A percentile compares a stretch with the other conserved stretches of the same genome.
These are phyloP conservation scores for Chaunax sp. DNA, from an alignment of 2,797 vertebrate species.

Conservation along the genomic window DNA sequence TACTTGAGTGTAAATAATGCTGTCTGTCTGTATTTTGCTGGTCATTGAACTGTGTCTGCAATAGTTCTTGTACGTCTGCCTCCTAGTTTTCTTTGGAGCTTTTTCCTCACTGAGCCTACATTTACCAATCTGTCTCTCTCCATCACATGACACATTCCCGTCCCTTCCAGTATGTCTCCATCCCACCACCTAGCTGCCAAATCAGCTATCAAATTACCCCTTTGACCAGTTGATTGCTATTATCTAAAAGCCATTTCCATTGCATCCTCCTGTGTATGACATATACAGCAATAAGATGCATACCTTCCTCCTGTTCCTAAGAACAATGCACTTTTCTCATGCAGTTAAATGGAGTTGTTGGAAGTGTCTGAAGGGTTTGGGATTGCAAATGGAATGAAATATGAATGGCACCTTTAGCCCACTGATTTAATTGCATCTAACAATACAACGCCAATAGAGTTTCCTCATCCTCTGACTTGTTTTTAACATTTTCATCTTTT, in stretches of 20 bases:
- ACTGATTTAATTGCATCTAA: slow-evolving; percentile 25
- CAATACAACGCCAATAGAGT: not conserved
- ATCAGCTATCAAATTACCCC: slow-evolving; percentile 55
- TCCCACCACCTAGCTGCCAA: slow-evolving; percentile 34
- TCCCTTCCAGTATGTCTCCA: slow-evolving; percentile 20
- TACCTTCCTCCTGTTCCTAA: slow-evolving; percentile 20
- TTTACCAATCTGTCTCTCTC: slow-evolving; percentile 37
- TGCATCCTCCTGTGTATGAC: slow-evolving; percentile 41
- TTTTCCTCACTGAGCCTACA: slow-evolving; percentile 26
- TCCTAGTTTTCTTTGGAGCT: slow-evolving; percentile 22
- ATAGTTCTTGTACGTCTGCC: slow-evolving; percentile 26
- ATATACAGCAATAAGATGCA: slow-evolving; percentile 49
- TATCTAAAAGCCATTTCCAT: slow-evolving; percentile 16
- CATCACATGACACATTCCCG: slow-evolving; percentile 26
- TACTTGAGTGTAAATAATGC: slow-evolving; percentile 30
- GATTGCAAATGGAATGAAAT: slow-evolving; percentile 13
- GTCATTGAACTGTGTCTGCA: slow-evolving; percentile 23
- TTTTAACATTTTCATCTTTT: slow-evolving; percentile 13
- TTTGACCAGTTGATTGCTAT: slow-evolving; percentile 59
- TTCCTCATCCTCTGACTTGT: slow-evolving; percentile 13
- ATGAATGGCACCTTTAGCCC: slow-evolving; percentile 2
- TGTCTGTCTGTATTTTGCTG: slow-evolving; percentile 11
- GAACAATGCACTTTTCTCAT: slow-evolving; percentile 30
- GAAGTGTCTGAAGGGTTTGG: slow-evolving; percentile 19
- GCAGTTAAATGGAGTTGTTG: slow-evolving; percentile 20